Evolutionary conservation across 1,140 invertebrate genomes (phyloP).

Genomic region (Aphelenchoides fujianensis): DNA sequence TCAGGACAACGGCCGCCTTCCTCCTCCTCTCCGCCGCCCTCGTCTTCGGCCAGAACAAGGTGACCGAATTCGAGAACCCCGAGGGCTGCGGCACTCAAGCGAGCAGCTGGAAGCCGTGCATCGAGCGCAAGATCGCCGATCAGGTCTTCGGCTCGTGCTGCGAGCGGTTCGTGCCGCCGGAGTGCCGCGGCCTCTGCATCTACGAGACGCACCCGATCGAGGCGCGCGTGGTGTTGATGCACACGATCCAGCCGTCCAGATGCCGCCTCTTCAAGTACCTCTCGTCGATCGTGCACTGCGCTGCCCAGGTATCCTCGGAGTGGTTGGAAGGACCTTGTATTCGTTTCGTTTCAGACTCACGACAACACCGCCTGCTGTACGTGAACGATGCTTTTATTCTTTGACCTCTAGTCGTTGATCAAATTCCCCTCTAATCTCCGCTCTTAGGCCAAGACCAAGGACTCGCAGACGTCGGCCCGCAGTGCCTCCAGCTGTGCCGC

Average conservation of each 20-base stretch:
- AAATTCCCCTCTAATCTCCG: too few species aligned
- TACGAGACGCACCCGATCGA: slow-evolving; percentile 62
- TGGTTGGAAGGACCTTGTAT: too few species aligned
- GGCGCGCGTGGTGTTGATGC: slow-evolving; percentile 58
- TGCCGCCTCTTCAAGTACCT: slow-evolving; percentile 62
- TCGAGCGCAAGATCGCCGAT: slow-evolving; percentile 59
- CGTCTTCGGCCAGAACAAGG: slow-evolving; percentile 26
- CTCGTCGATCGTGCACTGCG: slow-evolving; percentile 58
- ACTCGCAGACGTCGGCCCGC: slow-evolving; percentile 56
- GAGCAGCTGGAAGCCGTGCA: slow-evolving; percentile 60
- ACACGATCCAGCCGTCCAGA: slow-evolving; percentile 60
- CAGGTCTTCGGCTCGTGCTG: slow-evolving; percentile 60
- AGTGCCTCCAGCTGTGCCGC: slow-evolving; percentile 55
- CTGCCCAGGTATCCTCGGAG: slow-evolving; percentile 51
- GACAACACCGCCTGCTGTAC: slow-evolving; percentile 57
- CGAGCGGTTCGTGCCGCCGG: slow-evolving; percentile 60
- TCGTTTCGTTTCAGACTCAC: slow-evolving; percentile 45
- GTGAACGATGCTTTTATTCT: slow-evolving; percentile 16
- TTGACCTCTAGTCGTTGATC: too few species aligned
- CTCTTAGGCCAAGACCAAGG: slow-evolving; percentile 44
- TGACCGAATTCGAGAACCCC: slow-evolving; percentile 48
- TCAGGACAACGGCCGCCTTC: too few species aligned
- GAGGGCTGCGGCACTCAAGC: slow-evolving; percentile 56
- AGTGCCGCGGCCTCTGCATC: slow-evolving; percentile 60
- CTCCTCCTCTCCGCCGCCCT: background rate